Percentiles rank a stretch among this genome's conserved stretches.
phyloP scores from a whole-genome alignment of 1,140 invertebrate species.

The Ips typographus region DNA sequence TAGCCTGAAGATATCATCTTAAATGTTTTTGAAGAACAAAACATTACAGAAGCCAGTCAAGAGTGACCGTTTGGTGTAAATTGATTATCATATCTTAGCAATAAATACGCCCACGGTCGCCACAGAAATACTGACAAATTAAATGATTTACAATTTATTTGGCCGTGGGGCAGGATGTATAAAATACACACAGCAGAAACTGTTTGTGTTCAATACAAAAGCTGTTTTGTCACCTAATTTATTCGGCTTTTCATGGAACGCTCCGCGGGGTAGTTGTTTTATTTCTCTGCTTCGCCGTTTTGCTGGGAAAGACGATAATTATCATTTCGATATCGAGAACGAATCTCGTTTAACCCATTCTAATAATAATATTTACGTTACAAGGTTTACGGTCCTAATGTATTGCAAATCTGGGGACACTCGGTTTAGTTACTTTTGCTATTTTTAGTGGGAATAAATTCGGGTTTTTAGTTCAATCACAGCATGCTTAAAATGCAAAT shows the following conservation, averaged over 20 bases:
- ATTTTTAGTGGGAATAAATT: too few relatives aligned
- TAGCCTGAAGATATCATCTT: too few relatives aligned
- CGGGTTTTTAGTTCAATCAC: too few relatives aligned
- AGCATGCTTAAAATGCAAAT: too few relatives aligned
- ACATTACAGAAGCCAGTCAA: too few relatives aligned
- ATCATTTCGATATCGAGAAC: not conserved
- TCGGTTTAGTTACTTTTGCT: too few relatives aligned
- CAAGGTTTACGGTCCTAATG: too few relatives aligned
- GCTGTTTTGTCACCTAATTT: slow-evolving; percentile 36
- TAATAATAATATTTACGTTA: too few relatives aligned
- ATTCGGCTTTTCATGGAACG: slow-evolving; percentile 24
- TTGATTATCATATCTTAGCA: slow-evolving; percentile 28
- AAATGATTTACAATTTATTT: slow-evolving; percentile 35
- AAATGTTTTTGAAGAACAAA: too few relatives aligned
- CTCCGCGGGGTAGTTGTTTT: slow-evolving; percentile 21
- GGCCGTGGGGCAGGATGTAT: slow-evolving; percentile 31
- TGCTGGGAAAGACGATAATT: not conserved
- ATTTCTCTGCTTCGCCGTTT: not conserved
- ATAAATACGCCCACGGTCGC: slow-evolving; percentile 28
- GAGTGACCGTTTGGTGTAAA: not conserved
- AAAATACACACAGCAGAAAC: slow-evolving; percentile 28
- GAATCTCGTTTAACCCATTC: too few relatives aligned
- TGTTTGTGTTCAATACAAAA: slow-evolving; percentile 30
- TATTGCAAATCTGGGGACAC: too few relatives aligned
- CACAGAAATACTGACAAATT: slow-evolving; percentile 28